phyloP scores from a whole-genome alignment of 2,888 invertebrate genomes.

The Azorinus chamasolen region DNA sequence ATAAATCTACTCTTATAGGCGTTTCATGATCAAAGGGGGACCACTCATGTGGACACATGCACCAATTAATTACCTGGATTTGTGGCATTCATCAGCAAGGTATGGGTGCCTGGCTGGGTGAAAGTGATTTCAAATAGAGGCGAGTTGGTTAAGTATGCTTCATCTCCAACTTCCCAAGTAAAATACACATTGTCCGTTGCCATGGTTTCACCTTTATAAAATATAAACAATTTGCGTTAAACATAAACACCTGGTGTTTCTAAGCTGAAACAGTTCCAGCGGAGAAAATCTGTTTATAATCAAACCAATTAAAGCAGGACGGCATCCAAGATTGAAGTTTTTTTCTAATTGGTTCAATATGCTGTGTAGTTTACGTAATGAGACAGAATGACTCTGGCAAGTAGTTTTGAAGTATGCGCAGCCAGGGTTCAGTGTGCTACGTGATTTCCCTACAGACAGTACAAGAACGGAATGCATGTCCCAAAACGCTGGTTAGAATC shows the following conservation, averaged over 20 bases:
- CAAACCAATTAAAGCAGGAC: conserved; percentile 31
- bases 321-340: too few relatives aligned
- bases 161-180: conserved; percentile 43
- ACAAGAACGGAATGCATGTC: too few relatives aligned
- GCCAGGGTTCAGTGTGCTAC: too few relatives aligned
- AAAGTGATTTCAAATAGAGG: conserved; percentile 59
- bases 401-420: too few relatives aligned
- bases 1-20: too few relatives aligned
- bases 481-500: too few relatives aligned
- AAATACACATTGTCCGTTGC: conserved; percentile 61
- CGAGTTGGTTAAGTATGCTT: conserved; percentile 43
- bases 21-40: too few relatives aligned
- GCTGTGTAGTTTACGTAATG: too few relatives aligned
- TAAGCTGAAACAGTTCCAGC: neutral
- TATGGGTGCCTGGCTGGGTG: conserved; percentile 34
- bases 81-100: conserved; percentile 53
- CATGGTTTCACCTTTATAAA: conserved; percentile 61
- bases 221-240: conserved; percentile 49
- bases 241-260: conserved; percentile 30
- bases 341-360: too few relatives aligned
- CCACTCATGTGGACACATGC: neutral
- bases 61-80: conserved; percentile 67
- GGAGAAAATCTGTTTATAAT: conserved; percentile 5
- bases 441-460: too few relatives aligned
- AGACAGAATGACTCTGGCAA: too few relatives aligned